Conservation (phyloP, 2,113 vertebrate species). For the Oxygymnocypris stewartii region DNA sequence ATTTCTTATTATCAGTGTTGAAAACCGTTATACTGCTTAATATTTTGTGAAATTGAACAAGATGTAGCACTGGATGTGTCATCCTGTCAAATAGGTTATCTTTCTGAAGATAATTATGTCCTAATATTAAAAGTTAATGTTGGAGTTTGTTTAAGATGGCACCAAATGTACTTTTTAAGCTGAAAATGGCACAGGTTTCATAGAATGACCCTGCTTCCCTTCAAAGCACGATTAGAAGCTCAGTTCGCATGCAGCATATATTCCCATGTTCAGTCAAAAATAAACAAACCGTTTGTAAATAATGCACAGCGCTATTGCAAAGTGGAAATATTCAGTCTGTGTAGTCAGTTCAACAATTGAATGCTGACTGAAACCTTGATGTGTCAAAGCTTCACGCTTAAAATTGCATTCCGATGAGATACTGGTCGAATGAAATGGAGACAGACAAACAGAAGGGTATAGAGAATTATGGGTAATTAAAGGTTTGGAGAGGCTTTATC, state of each 20-base stretch:
- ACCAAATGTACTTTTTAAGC: neutral
- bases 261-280: conserved; percentile 13
- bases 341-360: conserved; percentile 5
- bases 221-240: neutral
- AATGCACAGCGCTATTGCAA: neutral
- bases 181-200: neutral
- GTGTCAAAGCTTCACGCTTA: neutral
- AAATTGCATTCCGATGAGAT: neutral
- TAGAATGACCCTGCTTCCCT: neutral
- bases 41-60: too few species aligned
- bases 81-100: neutral
- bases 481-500: conserved; percentile 44
- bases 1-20: too few species aligned
- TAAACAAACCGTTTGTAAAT: neutral
- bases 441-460: conserved; percentile 12
- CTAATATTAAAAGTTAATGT: neutral
- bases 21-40: too few species aligned
- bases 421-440: neutral
- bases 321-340: conserved; percentile 15
- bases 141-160: neutral
- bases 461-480: conserved; percentile 43
- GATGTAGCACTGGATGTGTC: neutral
- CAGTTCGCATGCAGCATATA: neutral
- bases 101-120: neutral
- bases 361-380: neutral